phyloP scores from a whole-genome alignment of 2,888 invertebrate species.

The Acanthosepion pharaonis region DNA sequence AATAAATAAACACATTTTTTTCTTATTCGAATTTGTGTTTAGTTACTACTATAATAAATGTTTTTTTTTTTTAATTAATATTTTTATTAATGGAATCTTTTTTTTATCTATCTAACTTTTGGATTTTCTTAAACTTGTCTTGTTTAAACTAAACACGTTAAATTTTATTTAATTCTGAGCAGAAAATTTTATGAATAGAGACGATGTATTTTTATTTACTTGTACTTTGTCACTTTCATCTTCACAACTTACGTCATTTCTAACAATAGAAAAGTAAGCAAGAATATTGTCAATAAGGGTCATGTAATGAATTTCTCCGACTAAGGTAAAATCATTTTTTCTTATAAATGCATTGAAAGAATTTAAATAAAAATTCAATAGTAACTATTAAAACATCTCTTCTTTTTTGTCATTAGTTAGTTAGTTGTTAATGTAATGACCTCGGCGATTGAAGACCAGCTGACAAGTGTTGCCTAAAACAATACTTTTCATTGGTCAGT shows the following conservation, averaged over 20 bases:
- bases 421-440: not conserved
- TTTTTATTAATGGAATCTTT: too few species aligned
- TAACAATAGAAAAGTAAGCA: not conserved
- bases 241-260: not conserved
- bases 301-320: not conserved
- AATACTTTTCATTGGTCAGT: not conserved
- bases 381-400: not conserved
- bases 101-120: too few species aligned
- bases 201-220: too few species aligned
- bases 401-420: not conserved
- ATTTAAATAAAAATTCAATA: not conserved
- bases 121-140: too few species aligned
- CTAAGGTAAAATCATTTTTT: not conserved
- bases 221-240: too few species aligned
- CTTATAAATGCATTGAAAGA: not conserved
- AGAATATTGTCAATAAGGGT: not conserved
- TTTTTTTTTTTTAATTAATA: too few species aligned
- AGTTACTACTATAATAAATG: too few species aligned
- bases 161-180: too few species aligned
- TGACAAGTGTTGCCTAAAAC: constrained; percentile 1
- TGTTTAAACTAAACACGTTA: too few species aligned
- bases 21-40: too few species aligned
- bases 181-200: too few species aligned
- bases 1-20: too few species aligned
- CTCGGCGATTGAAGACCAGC: not conserved